Conservation (phyloP, 2,888 invertebrate species). For the Himalopsyche tibetana region DNA sequence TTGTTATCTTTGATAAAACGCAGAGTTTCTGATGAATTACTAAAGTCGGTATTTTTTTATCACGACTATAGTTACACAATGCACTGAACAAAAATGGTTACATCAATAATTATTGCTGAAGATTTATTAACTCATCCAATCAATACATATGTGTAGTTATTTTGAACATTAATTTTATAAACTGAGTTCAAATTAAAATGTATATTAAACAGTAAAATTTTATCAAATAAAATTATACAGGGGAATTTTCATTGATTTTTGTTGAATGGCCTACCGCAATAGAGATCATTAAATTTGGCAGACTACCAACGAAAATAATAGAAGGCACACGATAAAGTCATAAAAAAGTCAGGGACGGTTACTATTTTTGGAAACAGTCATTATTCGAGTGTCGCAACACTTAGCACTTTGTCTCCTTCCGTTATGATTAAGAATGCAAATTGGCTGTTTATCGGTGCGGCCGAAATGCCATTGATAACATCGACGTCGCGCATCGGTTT, state of each 20-base stretch:
- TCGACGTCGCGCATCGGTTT: slow-evolving; percentile 27
- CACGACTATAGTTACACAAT: too few species aligned
- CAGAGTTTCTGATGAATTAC: too few species aligned
- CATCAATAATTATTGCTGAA: too few species aligned
- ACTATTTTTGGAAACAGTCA: slow-evolving; percentile 18
- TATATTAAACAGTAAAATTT: background rate
- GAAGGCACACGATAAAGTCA: slow-evolving; percentile 8
- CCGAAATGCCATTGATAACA: slow-evolving; percentile 7
- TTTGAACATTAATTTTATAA: too few species aligned
- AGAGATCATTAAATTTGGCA: slow-evolving; percentile 7
- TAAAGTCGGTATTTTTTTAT: too few species aligned
- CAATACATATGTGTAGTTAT: too few species aligned
- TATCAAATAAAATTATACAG: background rate
- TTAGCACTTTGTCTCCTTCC: slow-evolving; percentile 23
- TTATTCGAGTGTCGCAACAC: slow-evolving; percentile 21
- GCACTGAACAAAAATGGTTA: too few species aligned
- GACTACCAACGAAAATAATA: background rate
- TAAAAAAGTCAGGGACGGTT: slow-evolving; percentile 29
- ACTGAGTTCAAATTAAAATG: too few species aligned
- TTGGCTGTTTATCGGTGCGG: slow-evolving; percentile 32
- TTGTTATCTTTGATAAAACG: too few species aligned
- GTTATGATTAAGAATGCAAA: slow-evolving; percentile 40
- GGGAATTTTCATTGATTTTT: background rate
- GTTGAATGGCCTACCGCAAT: background rate
- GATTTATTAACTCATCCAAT: too few species aligned